Evolutionary conservation across 1,140 invertebrate genomes (phyloP), one percentile per base, ranked within the genome.

Genomic region (Musca domestica): DNA sequence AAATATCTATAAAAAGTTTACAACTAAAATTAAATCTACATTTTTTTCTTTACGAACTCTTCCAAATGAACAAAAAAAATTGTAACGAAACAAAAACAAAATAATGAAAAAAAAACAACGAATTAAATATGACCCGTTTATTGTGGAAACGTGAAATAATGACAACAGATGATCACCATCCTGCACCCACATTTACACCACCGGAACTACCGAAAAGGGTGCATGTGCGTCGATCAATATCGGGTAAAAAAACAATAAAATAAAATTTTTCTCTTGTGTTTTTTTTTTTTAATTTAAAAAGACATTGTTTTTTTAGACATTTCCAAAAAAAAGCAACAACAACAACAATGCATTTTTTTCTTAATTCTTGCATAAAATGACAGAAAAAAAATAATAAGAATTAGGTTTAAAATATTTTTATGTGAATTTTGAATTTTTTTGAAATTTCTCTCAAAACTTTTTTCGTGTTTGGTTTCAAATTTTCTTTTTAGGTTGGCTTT

Each of bases 161-260:
- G 91, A 90, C 92, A 93, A 87, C 91, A 94, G 92, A 94, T 92
- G 92, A 94, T 87, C 91, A 92, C 88, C 92, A 93, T 88, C 91
- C 91, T 89, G 91, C 92, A 86, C 92, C 92, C 85, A 94, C 92
- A 87, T 95, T 94, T 88, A 95, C 93, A 86, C 93, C 93, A 88
- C 93, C 94, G 89, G 94, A 95, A 91, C 91, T 95, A 87, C 93
- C 93, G 86, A 95, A 95, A 90, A 92, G 93, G 90, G 92, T 94
- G 89, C 93, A 95, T 91, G 89, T 94, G 85, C 89, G 93, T 94
- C 92, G 93, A 95, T 94, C 84, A 85, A 83, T 82, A 77, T 76
- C 78, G 76, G 80, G 80, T 81, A 81, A 82, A 75, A 71, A 74
- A 58, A 66, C 67, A 71, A 68, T 20, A 65, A 66, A 7, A 51